Evolutionary conservation across 2,888 invertebrate genomes (phyloP), one percentile per base, ranked within the genome.

Genomic region (Perdita meconis): DNA sequence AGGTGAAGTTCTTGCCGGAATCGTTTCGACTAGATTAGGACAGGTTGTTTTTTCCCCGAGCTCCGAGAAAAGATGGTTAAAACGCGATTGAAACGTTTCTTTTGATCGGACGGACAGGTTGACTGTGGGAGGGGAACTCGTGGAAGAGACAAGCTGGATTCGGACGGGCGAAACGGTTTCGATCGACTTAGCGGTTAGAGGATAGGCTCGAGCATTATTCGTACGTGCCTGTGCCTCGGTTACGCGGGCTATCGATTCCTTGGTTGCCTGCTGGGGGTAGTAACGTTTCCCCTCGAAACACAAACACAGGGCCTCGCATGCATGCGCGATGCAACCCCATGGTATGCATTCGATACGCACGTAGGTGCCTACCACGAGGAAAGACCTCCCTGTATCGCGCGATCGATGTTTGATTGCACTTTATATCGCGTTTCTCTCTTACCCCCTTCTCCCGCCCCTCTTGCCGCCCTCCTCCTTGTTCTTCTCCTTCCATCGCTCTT

Each of bases 171-270:
- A 82, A 80, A 76, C 79, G 75, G 85, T 79, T 71, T 79, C 78
- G 85, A 81, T 83, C 81, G 83, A 81, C 76, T 81, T 82, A 72
- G 78, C 70, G 78, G 76, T 80, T 72, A 67, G 75, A 81, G 84
- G 82, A 84, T 84, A 74, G 77, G 83, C 85, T 78, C 81, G 72
- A 69, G 81, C 80, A 82, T 83, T 83, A 85, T 86, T 86, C 83
- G 84, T 88, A 87, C 89, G 86, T 84, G 84, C 85, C 81, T 81
- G 84, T 86, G 88, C 84, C 85, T 86, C 85, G 85, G 89, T 89
- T 86, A 87, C 89, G 88, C 88, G 85, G 85, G 86, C 86, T 88
- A 89, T 89, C 89, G 89, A 88, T 89, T 89, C 88, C 88, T 86
- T 85, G 83, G 84, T 83, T 81, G 84, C 77, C 64, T 70, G 86